phyloP scores from a whole-genome alignment of 2,888 invertebrate species.

The Selenia dentaria region DNA sequence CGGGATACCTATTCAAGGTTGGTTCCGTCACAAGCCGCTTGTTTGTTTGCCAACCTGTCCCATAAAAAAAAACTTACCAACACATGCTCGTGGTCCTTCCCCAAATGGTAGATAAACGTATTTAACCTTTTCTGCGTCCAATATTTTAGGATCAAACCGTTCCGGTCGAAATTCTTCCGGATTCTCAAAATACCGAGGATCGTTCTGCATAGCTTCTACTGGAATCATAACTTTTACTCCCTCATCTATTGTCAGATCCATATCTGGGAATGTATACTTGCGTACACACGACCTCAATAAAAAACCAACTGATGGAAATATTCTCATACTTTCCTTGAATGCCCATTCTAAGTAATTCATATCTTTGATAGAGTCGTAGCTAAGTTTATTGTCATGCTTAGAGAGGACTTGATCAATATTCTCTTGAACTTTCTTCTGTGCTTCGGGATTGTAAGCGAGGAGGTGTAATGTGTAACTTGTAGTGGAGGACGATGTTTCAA shows the following conservation, averaged over 20 bases:
- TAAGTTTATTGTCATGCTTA: constrained; percentile 50
- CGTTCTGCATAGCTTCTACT: constrained; percentile 54
- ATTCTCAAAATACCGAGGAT: constrained; percentile 53
- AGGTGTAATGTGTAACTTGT: constrained; percentile 60
- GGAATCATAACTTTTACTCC: constrained; percentile 57
- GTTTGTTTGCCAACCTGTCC: too few relatives aligned
- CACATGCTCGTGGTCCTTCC: background rate
- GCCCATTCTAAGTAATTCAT: constrained; percentile 39
- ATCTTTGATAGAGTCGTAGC: constrained; percentile 54
- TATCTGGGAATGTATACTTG: constrained; percentile 41
- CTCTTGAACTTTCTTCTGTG: constrained; percentile 55
- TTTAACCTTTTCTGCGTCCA: background rate
- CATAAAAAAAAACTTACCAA: background rate
- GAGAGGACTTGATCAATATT: constrained; percentile 56
- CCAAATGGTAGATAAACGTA: background rate
- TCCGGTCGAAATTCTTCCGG: constrained; percentile 50
- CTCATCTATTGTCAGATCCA: constrained; percentile 50
- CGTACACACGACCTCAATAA: constrained; percentile 49
- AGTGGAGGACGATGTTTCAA: constrained; percentile 68
- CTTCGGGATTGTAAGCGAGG: constrained; percentile 60
- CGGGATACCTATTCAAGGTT: too few relatives aligned
- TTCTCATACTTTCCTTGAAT: constrained; percentile 54
- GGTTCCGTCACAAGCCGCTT: too few relatives aligned
- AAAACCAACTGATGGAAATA: constrained; percentile 50
- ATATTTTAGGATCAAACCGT: constrained; percentile 38